Percentiles rank a stretch among this genome's conserved stretches.
These are phyloP conservation scores for Maccullochella peelii DNA, from an alignment of 2,113 vertebrate genomes.

Conservation along the genomic window DNA sequence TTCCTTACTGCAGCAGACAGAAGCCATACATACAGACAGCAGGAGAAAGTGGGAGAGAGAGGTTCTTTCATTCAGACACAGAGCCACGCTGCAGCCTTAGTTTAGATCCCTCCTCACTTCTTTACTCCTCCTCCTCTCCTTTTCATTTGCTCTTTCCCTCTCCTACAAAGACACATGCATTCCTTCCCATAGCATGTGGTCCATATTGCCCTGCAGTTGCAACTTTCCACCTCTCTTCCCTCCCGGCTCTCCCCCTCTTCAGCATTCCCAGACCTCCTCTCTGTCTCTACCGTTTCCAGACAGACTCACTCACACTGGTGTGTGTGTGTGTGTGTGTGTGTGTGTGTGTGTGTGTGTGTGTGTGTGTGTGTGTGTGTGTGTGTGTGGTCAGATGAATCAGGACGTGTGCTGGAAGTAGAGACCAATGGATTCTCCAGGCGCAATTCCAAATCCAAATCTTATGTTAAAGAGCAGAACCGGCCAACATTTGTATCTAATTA, in stretches of 20 bases:
- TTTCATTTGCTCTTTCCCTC: conserved; percentile 67
- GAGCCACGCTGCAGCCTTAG: conserved; percentile 77
- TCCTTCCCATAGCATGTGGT: conserved; percentile 76
- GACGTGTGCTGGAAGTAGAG: conserved; percentile 75
- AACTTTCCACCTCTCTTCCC: conserved; percentile 69
- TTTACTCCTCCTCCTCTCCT: conserved; percentile 64
- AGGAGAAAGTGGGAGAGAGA: conserved; percentile 61
- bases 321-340: conserved; percentile 24
- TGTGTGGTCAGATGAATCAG: conserved; percentile 59
- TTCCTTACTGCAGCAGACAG: conserved; percentile 46
- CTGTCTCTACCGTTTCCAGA: conserved; percentile 68
- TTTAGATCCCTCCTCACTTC: conserved; percentile 66
- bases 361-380: conserved; percentile 39
- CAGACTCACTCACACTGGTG: conserved; percentile 48
- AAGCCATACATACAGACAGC: conserved; percentile 49
- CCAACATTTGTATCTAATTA: conserved; percentile 32
- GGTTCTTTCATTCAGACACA: conserved; percentile 82
- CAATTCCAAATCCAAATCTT: conserved; percentile 40
- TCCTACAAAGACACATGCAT: conserved; percentile 73
- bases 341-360: conserved; percentile 25
- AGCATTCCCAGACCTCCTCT: conserved; percentile 74
- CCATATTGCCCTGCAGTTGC: conserved; percentile 74
- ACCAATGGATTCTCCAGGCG: conserved; percentile 74
- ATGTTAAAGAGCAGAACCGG: conserved; percentile 23
- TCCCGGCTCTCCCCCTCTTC: conserved; percentile 38